phyloP scores from a whole-genome alignment of 2,797 vertebrate genomes.

The Philypnodon macrostomus region DNA sequence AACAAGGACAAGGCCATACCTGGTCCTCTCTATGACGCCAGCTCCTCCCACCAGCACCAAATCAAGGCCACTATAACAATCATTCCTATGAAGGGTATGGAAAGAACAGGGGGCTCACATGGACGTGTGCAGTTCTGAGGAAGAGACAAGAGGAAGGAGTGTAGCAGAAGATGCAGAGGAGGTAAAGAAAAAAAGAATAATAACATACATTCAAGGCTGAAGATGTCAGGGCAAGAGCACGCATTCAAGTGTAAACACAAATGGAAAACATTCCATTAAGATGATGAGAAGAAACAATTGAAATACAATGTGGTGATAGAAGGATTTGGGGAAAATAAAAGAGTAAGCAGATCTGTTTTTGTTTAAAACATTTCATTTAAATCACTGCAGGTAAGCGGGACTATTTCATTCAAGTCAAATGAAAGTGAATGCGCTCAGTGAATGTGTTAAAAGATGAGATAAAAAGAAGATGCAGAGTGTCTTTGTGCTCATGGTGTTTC shows the following conservation, averaged over 20 bases:
- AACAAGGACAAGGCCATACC: constrained; percentile 82
- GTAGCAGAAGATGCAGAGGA: constrained; percentile 35
- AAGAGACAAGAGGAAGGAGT: constrained; percentile 63
- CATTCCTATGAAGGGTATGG: constrained; percentile 88
- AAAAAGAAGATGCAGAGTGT: constrained; percentile 20
- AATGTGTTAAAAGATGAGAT: too few relatives aligned
- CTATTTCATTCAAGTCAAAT: constrained; percentile 29
- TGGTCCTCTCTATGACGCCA: constrained; percentile 84
- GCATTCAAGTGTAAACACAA: constrained; percentile 16
- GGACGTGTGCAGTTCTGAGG: constrained; percentile 80
- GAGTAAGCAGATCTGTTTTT: too few relatives aligned
- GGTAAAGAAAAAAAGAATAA: constrained; percentile 43
- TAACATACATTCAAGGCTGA: constrained; percentile 40
- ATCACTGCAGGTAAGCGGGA: constrained; percentile 33
- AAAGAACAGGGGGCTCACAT: constrained; percentile 82
- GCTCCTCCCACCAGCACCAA: constrained; percentile 94
- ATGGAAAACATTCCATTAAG: constrained; percentile 8
- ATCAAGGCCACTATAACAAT: constrained; percentile 89
- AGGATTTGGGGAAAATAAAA: not conserved
- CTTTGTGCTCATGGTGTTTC: not conserved
- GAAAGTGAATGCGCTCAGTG: constrained; percentile 17
- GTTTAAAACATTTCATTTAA: too few relatives aligned
- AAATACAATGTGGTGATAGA: constrained; percentile 10
- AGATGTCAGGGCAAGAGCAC: constrained; percentile 17
- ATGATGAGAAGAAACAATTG: too few relatives aligned